phyloP scores from a whole-genome alignment of 2,113 vertebrate genomes.

The Callipepla squamata region DNA sequence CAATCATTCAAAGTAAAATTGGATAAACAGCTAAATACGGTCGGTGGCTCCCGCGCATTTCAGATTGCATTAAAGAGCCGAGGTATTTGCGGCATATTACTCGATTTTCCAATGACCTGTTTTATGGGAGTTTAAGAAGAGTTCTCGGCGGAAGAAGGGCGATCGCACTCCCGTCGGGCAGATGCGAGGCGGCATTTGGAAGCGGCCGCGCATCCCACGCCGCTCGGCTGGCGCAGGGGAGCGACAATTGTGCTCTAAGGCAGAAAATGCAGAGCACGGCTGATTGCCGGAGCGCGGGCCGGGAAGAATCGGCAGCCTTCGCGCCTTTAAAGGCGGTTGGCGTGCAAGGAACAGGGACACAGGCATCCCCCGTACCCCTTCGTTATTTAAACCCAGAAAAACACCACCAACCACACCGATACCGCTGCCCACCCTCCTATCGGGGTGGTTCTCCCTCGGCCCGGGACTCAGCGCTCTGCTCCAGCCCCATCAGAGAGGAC shows the following conservation, averaged over 20 bases:
- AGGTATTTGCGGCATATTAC: slow-evolving; percentile 42
- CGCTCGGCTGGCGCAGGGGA: neutral
- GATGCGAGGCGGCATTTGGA: slow-evolving; percentile 12
- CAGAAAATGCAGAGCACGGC: slow-evolving; percentile 22
- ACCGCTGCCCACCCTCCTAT: neutral
- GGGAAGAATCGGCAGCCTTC: neutral
- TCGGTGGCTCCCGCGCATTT: slow-evolving; percentile 60
- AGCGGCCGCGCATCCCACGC: neutral
- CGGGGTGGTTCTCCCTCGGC: neutral
- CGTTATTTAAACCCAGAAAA: neutral
- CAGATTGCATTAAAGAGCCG: slow-evolving; percentile 49
- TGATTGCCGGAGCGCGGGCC: neutral
- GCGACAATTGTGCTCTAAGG: slow-evolving; percentile 27
- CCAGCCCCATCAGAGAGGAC: neutral
- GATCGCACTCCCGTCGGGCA: neutral
- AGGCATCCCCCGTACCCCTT: neutral
- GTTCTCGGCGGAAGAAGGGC: neutral
- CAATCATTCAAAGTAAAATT: slow-evolving; percentile 66
- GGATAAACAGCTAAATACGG: slow-evolving; percentile 68
- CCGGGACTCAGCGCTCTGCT: neutral
- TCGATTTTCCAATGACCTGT: slow-evolving; percentile 61
- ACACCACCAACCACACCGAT: no score
- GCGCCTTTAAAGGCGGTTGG: neutral
- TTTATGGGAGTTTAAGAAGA: slow-evolving; percentile 65
- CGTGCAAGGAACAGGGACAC: accelerated